phyloP scores from a whole-genome alignment of 2,888 invertebrate genomes.

The Xylota sylvarum region DNA sequence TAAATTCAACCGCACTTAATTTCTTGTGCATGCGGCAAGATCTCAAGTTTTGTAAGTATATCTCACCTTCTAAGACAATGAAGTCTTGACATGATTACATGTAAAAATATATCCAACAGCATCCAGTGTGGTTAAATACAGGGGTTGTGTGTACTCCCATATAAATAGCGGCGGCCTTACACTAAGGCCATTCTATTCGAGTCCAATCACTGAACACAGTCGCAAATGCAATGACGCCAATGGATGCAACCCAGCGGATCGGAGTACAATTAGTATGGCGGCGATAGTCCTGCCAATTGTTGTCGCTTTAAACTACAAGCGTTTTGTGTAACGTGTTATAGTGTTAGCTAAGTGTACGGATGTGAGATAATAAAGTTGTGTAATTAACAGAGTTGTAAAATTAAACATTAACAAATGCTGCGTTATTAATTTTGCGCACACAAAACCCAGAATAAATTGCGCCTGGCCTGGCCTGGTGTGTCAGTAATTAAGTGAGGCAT shows the following conservation, averaged over 20 bases:
- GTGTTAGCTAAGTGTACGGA: slow-evolving; percentile 1
- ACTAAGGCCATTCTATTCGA: slow-evolving; percentile 39
- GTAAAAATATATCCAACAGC: slow-evolving; percentile 29
- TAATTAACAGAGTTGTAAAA: slow-evolving; percentile 10
- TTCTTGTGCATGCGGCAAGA: slow-evolving; percentile 73
- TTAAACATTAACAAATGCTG: slow-evolving; percentile 37
- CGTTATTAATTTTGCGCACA: slow-evolving; percentile 25
- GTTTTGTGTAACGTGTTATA: slow-evolving; percentile 3
- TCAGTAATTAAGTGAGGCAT: slow-evolving; percentile 49
- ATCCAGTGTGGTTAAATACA: slow-evolving; percentile 53
- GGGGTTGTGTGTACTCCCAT: slow-evolving; percentile 75
- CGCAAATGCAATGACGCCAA: slow-evolving; percentile 71
- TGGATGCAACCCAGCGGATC: slow-evolving; percentile 78
- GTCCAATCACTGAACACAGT: background rate
- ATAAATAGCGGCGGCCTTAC: slow-evolving; percentile 45
- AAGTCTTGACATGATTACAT: background rate
- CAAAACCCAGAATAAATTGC: slow-evolving; percentile 24
- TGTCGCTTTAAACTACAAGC: slow-evolving; percentile 20
- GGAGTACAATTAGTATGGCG: slow-evolving; percentile 28
- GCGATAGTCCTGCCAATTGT: slow-evolving; percentile 11
- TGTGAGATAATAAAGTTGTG: slow-evolving; percentile 1
- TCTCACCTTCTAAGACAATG: no score
- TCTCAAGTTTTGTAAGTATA: slow-evolving; percentile 74
- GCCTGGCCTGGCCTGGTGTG: slow-evolving; percentile 22
- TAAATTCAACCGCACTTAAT: slow-evolving; percentile 35